phyloP scores from a whole-genome alignment of 2,888 invertebrate species.

The Drosophila kanekoi region DNA sequence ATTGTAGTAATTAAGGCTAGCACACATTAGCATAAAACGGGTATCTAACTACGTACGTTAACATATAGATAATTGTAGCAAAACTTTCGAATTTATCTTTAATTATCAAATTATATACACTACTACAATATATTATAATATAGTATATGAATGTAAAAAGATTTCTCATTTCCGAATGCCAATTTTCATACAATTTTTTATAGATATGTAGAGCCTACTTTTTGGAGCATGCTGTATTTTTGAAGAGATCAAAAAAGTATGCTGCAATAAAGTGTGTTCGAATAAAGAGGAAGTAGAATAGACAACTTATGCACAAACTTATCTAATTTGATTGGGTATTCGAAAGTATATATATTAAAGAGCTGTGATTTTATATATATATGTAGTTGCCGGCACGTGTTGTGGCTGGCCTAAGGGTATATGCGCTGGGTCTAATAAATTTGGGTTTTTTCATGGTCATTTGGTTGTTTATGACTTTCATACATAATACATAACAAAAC shows the following conservation, averaged over 20 bases:
- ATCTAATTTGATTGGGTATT: not conserved
- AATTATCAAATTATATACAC: constrained; percentile 21
- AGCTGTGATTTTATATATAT: not conserved
- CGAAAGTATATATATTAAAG: constrained; percentile 9
- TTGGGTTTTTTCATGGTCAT: not conserved
- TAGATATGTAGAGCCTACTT: constrained; percentile 12
- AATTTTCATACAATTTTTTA: not conserved
- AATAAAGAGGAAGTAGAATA: not conserved
- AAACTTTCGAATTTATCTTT: constrained; percentile 6
- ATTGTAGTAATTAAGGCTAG: constrained; percentile 18
- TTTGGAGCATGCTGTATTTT: constrained; percentile 13
- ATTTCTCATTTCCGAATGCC: not conserved
- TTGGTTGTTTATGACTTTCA: not conserved
- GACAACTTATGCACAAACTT: constrained; percentile 30
- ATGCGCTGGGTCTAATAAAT: not conserved
- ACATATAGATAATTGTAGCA: constrained; percentile 55
- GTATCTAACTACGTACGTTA: constrained; percentile 65
- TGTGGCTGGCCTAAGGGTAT: too few species aligned
- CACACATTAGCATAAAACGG: constrained; percentile 48
- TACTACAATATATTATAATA: constrained; percentile 17
- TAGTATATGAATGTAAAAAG: not conserved
- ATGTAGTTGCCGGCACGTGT: not conserved
- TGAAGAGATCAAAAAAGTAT: constrained; percentile 5
- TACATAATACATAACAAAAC: not conserved
- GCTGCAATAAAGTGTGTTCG: not conserved